A percentile compares a stretch with the other conserved stretches of the same genome.
Evolutionary conservation across 2,113 vertebrate genomes (phyloP).

Genomic region (Ceratotherium simum): DNA sequence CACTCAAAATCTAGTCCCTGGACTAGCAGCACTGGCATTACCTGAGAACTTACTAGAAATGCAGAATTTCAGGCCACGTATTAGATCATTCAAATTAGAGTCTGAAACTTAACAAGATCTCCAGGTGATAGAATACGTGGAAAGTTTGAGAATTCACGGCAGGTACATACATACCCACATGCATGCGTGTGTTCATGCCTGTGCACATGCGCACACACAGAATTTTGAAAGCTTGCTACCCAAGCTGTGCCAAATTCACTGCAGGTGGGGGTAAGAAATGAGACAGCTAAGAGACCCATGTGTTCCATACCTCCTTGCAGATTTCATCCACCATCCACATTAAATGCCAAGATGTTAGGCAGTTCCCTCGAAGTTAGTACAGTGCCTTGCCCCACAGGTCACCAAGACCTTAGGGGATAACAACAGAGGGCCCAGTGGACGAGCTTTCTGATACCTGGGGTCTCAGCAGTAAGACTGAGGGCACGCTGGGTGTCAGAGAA

Average conservation of each 20-base stretch:
- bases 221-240: not conserved
- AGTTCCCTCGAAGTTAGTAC: not conserved
- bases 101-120: not conserved
- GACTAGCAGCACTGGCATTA: not conserved
- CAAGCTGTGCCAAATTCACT: not conserved
- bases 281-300: not conserved
- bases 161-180: not conserved
- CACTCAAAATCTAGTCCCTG: not conserved
- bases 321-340: not conserved
- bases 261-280: not conserved
- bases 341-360: not conserved
- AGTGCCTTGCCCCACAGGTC: not conserved
- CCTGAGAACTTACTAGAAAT: not conserved
- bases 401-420: not conserved
- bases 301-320: not conserved
- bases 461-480: not conserved
- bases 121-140: not conserved
- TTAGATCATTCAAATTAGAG: not conserved
- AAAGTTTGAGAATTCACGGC: not conserved
- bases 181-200: not conserved
- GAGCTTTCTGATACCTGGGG: not conserved
- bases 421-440: accelerated
- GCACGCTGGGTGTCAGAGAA: not conserved
- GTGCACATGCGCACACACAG: not conserved
- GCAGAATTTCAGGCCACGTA: not conserved